Evolutionary conservation across 2,797 vertebrate genomes (phyloP).

Genomic region (Rhinophrynus dorsalis): DNA sequence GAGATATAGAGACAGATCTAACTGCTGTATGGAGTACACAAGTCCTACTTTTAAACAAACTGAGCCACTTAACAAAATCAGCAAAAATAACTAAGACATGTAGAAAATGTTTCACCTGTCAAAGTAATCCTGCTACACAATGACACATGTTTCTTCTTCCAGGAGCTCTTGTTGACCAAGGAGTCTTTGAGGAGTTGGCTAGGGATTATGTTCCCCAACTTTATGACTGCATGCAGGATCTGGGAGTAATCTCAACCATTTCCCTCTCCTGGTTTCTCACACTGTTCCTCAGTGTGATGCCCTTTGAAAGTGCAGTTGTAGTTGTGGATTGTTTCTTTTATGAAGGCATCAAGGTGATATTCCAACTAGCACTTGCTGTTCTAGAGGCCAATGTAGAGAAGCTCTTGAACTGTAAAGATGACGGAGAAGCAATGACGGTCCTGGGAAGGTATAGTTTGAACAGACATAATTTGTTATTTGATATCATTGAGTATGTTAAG

Average conservation of each 20-base stretch:
- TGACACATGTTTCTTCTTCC: constrained; percentile 15
- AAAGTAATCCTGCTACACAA: too few relatives aligned
- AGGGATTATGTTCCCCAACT: constrained; percentile 92
- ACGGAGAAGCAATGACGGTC: constrained; percentile 98
- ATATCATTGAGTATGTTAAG: too few relatives aligned
- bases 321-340: constrained; percentile 99
- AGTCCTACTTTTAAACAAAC: too few relatives aligned
- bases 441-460: constrained; percentile 83
- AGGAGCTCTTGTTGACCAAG: constrained; percentile 96
- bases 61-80: too few relatives aligned
- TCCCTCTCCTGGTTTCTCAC: constrained; percentile 98
- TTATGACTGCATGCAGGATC: constrained; percentile 97
- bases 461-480: too few relatives aligned
- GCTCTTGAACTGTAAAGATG: constrained; percentile 91
- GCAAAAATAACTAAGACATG: too few relatives aligned
- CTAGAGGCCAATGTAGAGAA: constrained; percentile 94
- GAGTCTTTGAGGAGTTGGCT: constrained; percentile 94
- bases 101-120: too few relatives aligned
- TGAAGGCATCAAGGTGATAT: constrained; percentile 98
- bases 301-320: constrained; percentile 95
- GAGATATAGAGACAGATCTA: too few relatives aligned
- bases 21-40: too few relatives aligned
- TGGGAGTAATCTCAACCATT: constrained; percentile 95
- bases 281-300: constrained; percentile 96
- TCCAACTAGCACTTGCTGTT: constrained; percentile 92